Evolutionary conservation across 2,888 invertebrate genomes (phyloP), one percentile per base, ranked within the genome.

Genomic region (Amblyteles armatorius): DNA sequence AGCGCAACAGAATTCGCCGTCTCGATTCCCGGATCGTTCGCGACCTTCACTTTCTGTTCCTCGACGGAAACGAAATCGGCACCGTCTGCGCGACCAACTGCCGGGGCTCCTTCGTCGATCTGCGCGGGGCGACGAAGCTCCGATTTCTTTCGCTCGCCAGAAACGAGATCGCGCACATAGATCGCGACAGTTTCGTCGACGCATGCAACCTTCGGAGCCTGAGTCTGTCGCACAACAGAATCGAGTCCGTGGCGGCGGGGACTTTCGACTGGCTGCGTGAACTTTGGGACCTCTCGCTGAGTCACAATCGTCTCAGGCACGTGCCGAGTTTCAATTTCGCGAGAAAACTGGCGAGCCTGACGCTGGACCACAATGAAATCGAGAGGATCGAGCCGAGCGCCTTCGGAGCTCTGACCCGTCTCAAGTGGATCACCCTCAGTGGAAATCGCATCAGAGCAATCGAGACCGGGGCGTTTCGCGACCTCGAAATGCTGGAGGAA

Each of bases 61-160:
- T 92, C 6, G 91, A 91, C 68, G 89, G 88, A 2, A 92, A 92
- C 71, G 78, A 79, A 0, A 89, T 92, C 6, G 63, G 84, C 22
- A 87, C 88, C 9, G 87, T 91, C 44, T 91, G 91, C 57, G 88
- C 88, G 55, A 82, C 82, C 11, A 79, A 83, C 5, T 91, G 91
- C 82, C 79, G 79, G 6, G 87, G 86, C 3, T 73, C 79, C 13
- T 88, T 69, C 36, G 33, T 91, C 26, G 88, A 84, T 48, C 87
- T 92, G 4, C 85, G 88, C 9, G 88, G 85, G 2, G 89, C 89
- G 4, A 84, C 68, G 7, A 88, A 88, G 72, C 57, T 92, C 3
- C 83, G 86, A 55, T 89, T 87, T 19, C 81, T 92, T 5, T 91
- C 91, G 0, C 19, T 91, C 5, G 83, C 90, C 0, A 79, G 84